Evolutionary conservation across 2,888 invertebrate genomes (phyloP), one percentile per base, ranked within the genome.

Genomic region (Leucophenga maculata): DNA sequence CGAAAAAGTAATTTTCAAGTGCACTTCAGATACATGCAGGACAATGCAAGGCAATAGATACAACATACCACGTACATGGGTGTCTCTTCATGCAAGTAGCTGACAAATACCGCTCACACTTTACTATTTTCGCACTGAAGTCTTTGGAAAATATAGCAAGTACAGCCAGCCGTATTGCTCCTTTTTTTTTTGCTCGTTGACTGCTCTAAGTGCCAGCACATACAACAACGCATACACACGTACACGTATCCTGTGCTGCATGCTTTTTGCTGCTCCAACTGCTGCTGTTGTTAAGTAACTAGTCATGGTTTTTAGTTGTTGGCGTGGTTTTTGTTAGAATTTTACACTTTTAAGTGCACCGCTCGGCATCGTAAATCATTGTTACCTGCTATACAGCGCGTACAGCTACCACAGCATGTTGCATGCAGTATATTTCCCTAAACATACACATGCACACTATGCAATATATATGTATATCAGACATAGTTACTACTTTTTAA

Each of bases 361-460:
- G 62, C 62, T 22, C 46, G 44, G 62, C 62, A 62, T 62, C 62
- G 62, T 62, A 62, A 62, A 62, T 62, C 62, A 62, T 62, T 9
- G 62, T 11, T 39, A 39, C 39, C 39, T 39, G 39, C 11, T 39
- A 39, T 39, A 39, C 39, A n/a, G n/a, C n/a, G 31, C 26, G 31
- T 31, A 20, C 16, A 31, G 46, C 46, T 20, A 62, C 62, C 20
- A 18, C 50, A 14, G n/a, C 50, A 50, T n/a, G 50, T 50, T 16
- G 18, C 50, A 50, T 50, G 50, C 50, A 50, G 16, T 18, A 50
- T 50, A 39, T 39, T 39, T 39, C 26, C 26, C 26, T 26, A 26
- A n/a, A n/a, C n/a, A n/a, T n/a, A n/a, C n/a, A n/a, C n/a, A n/a
- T 32, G 32, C 39, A 39, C 39, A 39, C 1, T 8, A 39, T 39